Evolutionary conservation across 2,797 vertebrate species (phyloP), one percentile per base, ranked within the genome.

Genomic region (Neostethus bicornis): DNA sequence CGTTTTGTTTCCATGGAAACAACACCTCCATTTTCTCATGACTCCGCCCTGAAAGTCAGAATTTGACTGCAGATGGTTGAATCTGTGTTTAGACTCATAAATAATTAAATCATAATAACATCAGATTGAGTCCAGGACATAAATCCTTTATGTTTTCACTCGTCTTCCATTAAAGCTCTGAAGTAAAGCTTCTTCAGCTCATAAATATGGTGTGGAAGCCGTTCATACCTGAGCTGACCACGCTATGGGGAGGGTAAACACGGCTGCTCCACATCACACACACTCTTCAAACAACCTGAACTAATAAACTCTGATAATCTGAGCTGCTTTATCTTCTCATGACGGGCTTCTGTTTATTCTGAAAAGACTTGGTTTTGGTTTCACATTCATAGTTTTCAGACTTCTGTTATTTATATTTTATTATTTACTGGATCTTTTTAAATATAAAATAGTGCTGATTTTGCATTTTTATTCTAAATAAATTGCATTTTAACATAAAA

Each of bases 1-100:
- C n/a, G n/a, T n/a, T n/a, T n/a, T 32, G 75, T 84, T 86, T 61
- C 81, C 76, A 75, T 84, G 72, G 79, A 72, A 84, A 86, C 73
- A 62, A 28, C 34, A 19, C 42, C 34, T 50, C 17, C 17, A 19
- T 19, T 19, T 19, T 1, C 19, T 19, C 19, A 19, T 19, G 19
- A 73, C 84, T 86, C 73, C 62, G 26, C 32, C 20, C 43, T 31
- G 53, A n/a, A n/a, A n/a, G n/a, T 29, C 32, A 38, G 37, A 39
- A 19, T 39, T 19, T 19, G 37, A 25, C 41, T 5, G 45, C 56
- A 48, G 54, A 48, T 50, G 31, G 19, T 73, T 71, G 46, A 47
- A 61, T 73, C 28, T 38, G 56, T 38, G 57, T 51, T 62, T 51
- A 52, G 31, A 70, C 46, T 64, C 68, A 38, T 79, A 66, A 84